These are phyloP conservation scores for Spodoptera litura DNA, from an alignment of 1,140 invertebrate genomes.

Conservation along the genomic window DNA sequence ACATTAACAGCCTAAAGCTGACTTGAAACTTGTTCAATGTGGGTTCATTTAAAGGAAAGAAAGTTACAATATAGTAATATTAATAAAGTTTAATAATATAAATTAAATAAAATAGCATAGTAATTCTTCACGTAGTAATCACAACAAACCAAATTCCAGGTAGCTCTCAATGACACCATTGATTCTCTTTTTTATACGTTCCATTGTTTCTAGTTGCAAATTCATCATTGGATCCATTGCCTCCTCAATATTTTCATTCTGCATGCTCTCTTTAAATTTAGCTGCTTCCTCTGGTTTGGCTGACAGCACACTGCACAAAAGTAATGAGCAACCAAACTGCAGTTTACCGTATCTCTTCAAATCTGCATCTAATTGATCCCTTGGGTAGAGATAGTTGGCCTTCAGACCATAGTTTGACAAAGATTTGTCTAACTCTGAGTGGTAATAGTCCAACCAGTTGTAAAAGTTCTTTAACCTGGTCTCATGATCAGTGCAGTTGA, in stretches of 20 bases:
- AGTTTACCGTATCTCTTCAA: constrained; percentile 55
- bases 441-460: constrained; percentile 63
- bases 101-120: too few relatives aligned
- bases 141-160: too few relatives aligned
- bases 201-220: too few relatives aligned
- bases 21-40: too few relatives aligned
- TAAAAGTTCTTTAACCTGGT: constrained; percentile 52
- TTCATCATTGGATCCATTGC: too few relatives aligned
- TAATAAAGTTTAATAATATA: not conserved
- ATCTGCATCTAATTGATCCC: constrained; percentile 58
- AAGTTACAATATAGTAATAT: too few relatives aligned
- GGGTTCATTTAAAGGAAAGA: too few relatives aligned
- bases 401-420: constrained; percentile 54
- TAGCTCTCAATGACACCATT: too few relatives aligned
- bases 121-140: too few relatives aligned
- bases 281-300: constrained; percentile 40
- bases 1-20: too few relatives aligned
- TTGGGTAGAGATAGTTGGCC: constrained; percentile 50
- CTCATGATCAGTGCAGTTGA: constrained; percentile 57
- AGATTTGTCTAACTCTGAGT: constrained; percentile 51
- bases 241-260: not conserved
- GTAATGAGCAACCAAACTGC: constrained; percentile 28
- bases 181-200: too few relatives aligned
- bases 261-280: constrained; percentile 29
- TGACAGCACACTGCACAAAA: constrained; percentile 2